phyloP scores from a whole-genome alignment of 2,113 vertebrate species.

The Hippoglossus stenolepis region DNA sequence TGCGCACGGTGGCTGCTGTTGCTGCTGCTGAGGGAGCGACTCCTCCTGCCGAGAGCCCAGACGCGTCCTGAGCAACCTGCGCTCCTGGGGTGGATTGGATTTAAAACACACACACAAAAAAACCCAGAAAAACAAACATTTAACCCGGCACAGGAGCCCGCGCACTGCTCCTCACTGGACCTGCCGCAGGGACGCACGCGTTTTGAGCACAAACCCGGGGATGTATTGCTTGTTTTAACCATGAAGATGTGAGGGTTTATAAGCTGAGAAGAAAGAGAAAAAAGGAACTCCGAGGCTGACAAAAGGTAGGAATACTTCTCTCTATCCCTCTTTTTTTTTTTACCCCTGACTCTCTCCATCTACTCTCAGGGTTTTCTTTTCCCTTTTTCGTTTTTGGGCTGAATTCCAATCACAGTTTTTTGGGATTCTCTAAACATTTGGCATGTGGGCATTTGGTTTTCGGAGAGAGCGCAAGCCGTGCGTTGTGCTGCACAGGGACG shows the following conservation, averaged over 20 bases:
- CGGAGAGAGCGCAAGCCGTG: not conserved
- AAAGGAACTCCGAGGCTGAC: slow-evolving; percentile 67
- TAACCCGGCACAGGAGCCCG: slow-evolving; percentile 49
- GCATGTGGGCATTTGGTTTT: slow-evolving; percentile 13
- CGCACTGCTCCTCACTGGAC: slow-evolving; percentile 67
- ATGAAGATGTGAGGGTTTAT: slow-evolving; percentile 80
- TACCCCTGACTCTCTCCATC: not conserved
- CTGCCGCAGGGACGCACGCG: slow-evolving; percentile 70
- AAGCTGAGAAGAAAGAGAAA: slow-evolving; percentile 53
- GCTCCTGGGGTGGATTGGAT: slow-evolving; percentile 73
- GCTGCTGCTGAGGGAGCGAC: slow-evolving; percentile 77
- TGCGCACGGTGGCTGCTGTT: slow-evolving; percentile 74
- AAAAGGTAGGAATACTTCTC: slow-evolving; percentile 66
- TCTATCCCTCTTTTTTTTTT: not conserved
- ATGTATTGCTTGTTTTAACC: slow-evolving; percentile 72
- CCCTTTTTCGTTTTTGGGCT: too few relatives aligned
- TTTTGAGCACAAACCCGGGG: slow-evolving; percentile 57
- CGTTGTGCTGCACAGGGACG: not conserved
- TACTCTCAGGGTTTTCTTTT: slow-evolving; percentile 18
- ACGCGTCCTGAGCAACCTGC: slow-evolving; percentile 74
- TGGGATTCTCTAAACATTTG: not conserved
- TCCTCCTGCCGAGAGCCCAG: slow-evolving; percentile 73
- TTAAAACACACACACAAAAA: not conserved
- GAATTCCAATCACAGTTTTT: not conserved
- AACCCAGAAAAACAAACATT: slow-evolving; percentile 15